Evolutionary conservation across 2,797 vertebrate species (phyloP).

Genomic region (Acridotheres tristis): DNA sequence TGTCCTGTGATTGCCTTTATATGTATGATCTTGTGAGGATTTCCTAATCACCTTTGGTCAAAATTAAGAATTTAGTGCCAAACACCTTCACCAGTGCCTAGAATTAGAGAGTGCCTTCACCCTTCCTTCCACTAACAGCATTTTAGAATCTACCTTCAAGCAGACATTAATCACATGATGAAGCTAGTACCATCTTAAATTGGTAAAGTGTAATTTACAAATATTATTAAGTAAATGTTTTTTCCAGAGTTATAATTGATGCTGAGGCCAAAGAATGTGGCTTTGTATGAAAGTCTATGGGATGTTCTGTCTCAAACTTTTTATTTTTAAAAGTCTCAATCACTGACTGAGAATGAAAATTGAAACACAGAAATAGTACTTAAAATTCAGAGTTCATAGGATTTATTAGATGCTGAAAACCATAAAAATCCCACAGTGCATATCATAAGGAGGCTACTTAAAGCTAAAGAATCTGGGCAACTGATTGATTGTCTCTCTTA

Average conservation of each 20-base stretch:
- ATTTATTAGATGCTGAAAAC: neutral
- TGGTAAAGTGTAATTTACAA: neutral
- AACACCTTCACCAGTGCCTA: neutral
- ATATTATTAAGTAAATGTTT: neutral
- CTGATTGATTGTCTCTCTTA: neutral
- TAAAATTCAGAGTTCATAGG: neutral
- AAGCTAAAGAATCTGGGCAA: neutral
- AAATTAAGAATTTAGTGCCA: neutral
- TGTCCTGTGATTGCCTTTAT: neutral
- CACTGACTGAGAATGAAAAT: neutral
- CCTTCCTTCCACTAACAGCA: neutral
- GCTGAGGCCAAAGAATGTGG: neutral
- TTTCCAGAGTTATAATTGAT: neutral
- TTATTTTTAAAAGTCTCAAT: neutral
- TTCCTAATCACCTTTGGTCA: neutral
- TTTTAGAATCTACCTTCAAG: neutral
- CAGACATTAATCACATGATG: neutral
- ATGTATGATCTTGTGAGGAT: neutral
- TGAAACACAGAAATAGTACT: neutral
- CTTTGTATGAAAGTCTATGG: neutral
- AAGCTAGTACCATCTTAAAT: neutral
- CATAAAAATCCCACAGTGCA: rapidly evolving
- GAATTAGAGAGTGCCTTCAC: neutral
- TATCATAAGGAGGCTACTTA: neutral
- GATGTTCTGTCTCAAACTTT: neutral